Evolutionary conservation across 1,140 invertebrate species (phyloP).

Genomic region (Araneus ventricosus): DNA sequence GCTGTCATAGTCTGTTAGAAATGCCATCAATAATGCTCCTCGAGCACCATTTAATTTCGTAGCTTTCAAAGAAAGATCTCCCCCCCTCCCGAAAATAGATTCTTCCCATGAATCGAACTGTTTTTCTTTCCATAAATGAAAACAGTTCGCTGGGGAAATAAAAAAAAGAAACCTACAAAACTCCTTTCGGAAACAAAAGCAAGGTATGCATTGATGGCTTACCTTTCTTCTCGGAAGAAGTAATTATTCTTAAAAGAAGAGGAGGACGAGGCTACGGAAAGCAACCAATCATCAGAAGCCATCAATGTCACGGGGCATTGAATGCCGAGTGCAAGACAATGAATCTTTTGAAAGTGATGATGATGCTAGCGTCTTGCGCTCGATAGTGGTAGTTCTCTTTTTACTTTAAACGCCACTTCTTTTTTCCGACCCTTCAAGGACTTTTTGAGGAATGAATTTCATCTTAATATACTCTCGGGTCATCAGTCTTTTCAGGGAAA

Average conservation of each 20-base stretch:
- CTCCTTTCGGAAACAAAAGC: not conserved
- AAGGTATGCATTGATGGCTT: not conserved
- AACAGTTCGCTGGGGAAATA: not conserved
- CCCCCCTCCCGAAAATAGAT: not conserved
- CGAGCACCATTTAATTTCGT: not conserved
- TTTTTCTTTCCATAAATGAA: not conserved
- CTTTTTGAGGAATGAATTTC: not conserved
- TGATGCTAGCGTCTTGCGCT: not conserved
- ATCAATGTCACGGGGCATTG: slow-evolving; percentile 28
- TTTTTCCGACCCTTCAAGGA: not conserved
- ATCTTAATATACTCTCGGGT: not conserved
- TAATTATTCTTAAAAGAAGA: not conserved
- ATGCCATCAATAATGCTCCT: not conserved
- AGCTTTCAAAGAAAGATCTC: too few relatives aligned
- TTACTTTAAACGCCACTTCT: too few relatives aligned
- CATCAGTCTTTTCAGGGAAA: too few relatives aligned
- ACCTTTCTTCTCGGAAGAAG: not conserved
- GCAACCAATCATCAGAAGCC: slow-evolving; percentile 25
- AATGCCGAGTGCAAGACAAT: not conserved
- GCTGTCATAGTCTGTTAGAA: not conserved
- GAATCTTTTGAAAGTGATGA: slow-evolving; percentile 40
- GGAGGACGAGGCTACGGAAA: not conserved
- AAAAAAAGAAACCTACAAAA: not conserved
- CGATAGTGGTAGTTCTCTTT: not conserved
- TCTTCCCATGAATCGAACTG: not conserved